These are phyloP conservation scores for Calliopsis andreniformis DNA, from an alignment of 1,140 invertebrate species.

Conservation along the genomic window DNA sequence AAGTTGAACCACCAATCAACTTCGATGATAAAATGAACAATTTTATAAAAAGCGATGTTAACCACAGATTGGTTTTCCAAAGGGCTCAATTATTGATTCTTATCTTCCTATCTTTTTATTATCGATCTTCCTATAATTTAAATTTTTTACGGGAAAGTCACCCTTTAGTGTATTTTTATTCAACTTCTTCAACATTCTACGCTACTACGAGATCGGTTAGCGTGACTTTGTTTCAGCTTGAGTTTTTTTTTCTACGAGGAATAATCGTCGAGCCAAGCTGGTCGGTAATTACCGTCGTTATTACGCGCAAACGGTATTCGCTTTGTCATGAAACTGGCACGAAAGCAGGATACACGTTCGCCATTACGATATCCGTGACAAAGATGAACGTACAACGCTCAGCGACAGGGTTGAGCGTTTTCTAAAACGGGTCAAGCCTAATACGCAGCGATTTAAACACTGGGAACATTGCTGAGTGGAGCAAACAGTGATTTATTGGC, in stretches of 20 bases:
- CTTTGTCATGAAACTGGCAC: constrained; percentile 41
- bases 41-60: no score
- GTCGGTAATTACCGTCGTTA: constrained; percentile 24
- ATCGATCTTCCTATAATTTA: no score
- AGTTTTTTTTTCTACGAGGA: constrained; percentile 1
- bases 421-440: constrained; percentile 37
- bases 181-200: no score
- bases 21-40: no score
- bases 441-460: constrained; percentile 38
- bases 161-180: no score
- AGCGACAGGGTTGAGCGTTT: constrained; percentile 11
- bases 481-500: constrained; percentile 31
- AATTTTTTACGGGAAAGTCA: no score
- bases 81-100: no score
- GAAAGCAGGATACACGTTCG: constrained; percentile 18
- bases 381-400: not conserved
- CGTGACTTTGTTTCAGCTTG: not conserved
- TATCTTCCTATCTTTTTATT: no score
- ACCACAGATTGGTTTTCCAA: no score
- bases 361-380: constrained; percentile 25
- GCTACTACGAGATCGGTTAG: no score
- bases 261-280: no score
- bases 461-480: constrained; percentile 17
- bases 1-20: no score
- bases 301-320: constrained; percentile 34